A percentile compares a stretch with the other conserved stretches of the same genome.
phyloP scores from a whole-genome alignment of 1,140 invertebrate species.

The Drosophila kurseongensis region DNA sequence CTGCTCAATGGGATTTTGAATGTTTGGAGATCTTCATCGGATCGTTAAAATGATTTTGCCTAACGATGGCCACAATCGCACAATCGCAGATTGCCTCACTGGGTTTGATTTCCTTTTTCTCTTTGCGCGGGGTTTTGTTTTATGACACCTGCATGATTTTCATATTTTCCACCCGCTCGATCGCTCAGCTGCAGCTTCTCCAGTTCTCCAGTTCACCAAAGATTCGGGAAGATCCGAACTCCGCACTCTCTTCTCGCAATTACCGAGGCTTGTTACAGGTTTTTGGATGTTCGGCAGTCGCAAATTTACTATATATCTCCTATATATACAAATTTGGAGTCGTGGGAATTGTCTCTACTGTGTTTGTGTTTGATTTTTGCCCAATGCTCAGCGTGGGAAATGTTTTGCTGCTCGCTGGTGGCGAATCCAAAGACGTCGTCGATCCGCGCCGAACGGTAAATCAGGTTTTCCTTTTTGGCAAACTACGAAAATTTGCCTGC shows the following conservation, averaged over 20 bases:
- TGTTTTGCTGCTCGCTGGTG: slow-evolving; percentile 43
- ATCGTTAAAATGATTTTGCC: slow-evolving; percentile 51
- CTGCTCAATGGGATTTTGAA: slow-evolving; percentile 38
- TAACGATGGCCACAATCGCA: slow-evolving; percentile 24
- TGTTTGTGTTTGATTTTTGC: slow-evolving; percentile 60
- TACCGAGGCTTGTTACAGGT: slow-evolving; percentile 78
- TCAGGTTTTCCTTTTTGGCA: slow-evolving; percentile 72
- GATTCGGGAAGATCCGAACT: slow-evolving; percentile 32
- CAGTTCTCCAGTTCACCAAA: slow-evolving; percentile 6
- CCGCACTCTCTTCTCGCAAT: slow-evolving; percentile 65
- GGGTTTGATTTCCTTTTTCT: slow-evolving; percentile 11
- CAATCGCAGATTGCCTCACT: slow-evolving; percentile 46
- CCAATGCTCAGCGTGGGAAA: slow-evolving; percentile 71
- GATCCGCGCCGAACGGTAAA: slow-evolving; percentile 68
- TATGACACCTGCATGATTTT: slow-evolving; percentile 81
- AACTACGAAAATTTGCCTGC: slow-evolving; percentile 55
- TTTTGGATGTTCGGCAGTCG: slow-evolving; percentile 51
- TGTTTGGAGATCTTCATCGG: slow-evolving; percentile 41
- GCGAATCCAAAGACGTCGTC: slow-evolving; percentile 45
- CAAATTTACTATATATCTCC: slow-evolving; percentile 61
- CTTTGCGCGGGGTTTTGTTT: slow-evolving; percentile 39
- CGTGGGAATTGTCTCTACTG: slow-evolving; percentile 71
- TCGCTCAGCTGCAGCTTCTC: slow-evolving; percentile 31
- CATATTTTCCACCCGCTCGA: slow-evolving; percentile 75
- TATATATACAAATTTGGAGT: slow-evolving; percentile 83